phyloP scores from a whole-genome alignment of 2,888 invertebrate species.

The Agrenia bidenticulata region DNA sequence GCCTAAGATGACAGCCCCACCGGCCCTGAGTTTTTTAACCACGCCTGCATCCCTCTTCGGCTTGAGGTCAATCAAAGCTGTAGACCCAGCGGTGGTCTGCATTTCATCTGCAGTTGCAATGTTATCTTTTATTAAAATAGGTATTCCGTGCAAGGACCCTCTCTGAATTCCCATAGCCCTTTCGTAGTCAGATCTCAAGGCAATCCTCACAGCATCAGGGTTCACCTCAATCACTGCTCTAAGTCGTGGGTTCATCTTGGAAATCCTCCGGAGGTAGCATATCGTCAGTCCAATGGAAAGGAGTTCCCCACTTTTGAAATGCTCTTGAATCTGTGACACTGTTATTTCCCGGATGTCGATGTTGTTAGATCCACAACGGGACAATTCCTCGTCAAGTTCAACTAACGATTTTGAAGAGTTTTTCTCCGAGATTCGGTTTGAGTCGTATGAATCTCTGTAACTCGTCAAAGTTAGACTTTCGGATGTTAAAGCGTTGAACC shows the following conservation, averaged over 20 bases:
- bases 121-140: conserved; percentile 40
- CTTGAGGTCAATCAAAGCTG: conserved; percentile 28
- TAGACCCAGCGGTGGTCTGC: conserved; percentile 41
- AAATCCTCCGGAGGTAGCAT: conserved; percentile 35
- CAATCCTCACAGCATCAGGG: conserved; percentile 32
- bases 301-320: conserved; percentile 21
- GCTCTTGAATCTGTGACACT: conserved; percentile 28
- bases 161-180: conserved; percentile 10
- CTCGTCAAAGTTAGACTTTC: too few relatives aligned
- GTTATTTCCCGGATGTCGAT: conserved; percentile 44
- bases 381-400: conserved; percentile 10
- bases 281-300: conserved; percentile 27
- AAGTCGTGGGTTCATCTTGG: conserved; percentile 29
- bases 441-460: too few relatives aligned
- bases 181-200: conserved; percentile 27
- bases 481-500: too few relatives aligned
- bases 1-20: conserved; percentile 41
- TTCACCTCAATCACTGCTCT: conserved; percentile 38
- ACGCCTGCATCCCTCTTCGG: conserved; percentile 33
- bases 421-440: too few relatives aligned
- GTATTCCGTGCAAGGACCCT: conserved; percentile 37
- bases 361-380: conserved; percentile 18
- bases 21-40: conserved; percentile 24
- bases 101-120: conserved; percentile 32
- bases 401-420: not conserved